phyloP scores from a whole-genome alignment of 2,113 vertebrate species.

The Egretta garzetta region DNA sequence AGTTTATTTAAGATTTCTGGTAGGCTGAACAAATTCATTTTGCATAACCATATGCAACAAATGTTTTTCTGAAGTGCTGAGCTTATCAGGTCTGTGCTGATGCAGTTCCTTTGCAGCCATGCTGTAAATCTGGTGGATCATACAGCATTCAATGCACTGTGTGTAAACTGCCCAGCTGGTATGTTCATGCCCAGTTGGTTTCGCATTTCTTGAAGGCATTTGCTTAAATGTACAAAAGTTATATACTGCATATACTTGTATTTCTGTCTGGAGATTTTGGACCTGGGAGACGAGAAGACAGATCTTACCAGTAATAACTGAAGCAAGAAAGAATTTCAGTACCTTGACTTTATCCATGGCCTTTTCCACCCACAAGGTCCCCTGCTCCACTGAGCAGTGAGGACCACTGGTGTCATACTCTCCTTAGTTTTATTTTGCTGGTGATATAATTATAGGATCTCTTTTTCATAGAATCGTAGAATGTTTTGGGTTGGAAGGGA shows the following conservation, averaged over 20 bases:
- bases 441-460: background rate
- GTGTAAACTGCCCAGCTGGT: background rate
- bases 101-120: background rate
- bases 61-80: background rate
- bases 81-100: background rate
- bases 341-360: background rate
- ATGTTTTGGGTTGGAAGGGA: no score
- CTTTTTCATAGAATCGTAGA: no score
- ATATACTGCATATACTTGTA: background rate
- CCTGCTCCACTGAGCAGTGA: background rate
- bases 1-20: background rate
- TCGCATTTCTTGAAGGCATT: background rate
- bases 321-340: background rate
- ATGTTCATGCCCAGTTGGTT: background rate
- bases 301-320: background rate
- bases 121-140: background rate
- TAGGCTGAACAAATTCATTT: background rate
- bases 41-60: background rate
- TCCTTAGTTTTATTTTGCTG: background rate
- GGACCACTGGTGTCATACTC: background rate
- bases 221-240: background rate
- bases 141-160: background rate
- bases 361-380: background rate
- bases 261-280: background rate
- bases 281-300: background rate